Conservation (phyloP, 2,888 invertebrate genomes). For the Megastigmus dorsalis region DNA sequence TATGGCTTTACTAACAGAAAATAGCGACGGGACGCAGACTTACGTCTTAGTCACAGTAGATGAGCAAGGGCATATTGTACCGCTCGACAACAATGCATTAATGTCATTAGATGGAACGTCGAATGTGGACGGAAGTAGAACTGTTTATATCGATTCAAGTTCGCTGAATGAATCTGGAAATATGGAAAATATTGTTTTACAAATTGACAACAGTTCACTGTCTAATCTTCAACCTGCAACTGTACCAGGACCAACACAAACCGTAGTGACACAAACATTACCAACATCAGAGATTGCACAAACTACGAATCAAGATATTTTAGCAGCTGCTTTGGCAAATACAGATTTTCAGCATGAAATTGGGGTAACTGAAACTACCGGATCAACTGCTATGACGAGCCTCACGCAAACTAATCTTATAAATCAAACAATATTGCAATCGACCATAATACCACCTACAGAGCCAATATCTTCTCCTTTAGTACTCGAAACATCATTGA, state of each 20-base stretch:
- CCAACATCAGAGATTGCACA: slow-evolving; percentile 61
- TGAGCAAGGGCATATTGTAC: slow-evolving; percentile 82
- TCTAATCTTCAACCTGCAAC: slow-evolving; percentile 61
- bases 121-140: slow-evolving; percentile 68
- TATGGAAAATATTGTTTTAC: slow-evolving; percentile 76
- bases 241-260: slow-evolving; percentile 74
- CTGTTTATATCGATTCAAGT: slow-evolving; percentile 75
- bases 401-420: slow-evolving; percentile 78
- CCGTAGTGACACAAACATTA: slow-evolving; percentile 61
- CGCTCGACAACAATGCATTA: slow-evolving; percentile 83
- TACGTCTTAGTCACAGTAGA: slow-evolving; percentile 85
- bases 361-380: slow-evolving; percentile 68
- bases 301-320: slow-evolving; percentile 80
- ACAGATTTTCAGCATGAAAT: slow-evolving; percentile 82
- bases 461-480: slow-evolving; percentile 77
- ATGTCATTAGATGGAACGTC: slow-evolving; percentile 75
- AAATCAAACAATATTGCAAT: slow-evolving; percentile 76
- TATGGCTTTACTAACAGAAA: slow-evolving; percentile 84
- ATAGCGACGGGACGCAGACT: slow-evolving; percentile 83
- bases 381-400: slow-evolving; percentile 73
- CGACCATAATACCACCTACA: slow-evolving; percentile 76
- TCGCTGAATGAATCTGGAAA: slow-evolving; percentile 74
- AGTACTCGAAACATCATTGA: slow-evolving; percentile 85
- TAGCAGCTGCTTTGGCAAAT: slow-evolving; percentile 85
- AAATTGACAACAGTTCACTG: slow-evolving; percentile 74